Base-by-base conservation (phyloP, 2,888 invertebrate genomes). In the Cephonodes hylas region DNA sequence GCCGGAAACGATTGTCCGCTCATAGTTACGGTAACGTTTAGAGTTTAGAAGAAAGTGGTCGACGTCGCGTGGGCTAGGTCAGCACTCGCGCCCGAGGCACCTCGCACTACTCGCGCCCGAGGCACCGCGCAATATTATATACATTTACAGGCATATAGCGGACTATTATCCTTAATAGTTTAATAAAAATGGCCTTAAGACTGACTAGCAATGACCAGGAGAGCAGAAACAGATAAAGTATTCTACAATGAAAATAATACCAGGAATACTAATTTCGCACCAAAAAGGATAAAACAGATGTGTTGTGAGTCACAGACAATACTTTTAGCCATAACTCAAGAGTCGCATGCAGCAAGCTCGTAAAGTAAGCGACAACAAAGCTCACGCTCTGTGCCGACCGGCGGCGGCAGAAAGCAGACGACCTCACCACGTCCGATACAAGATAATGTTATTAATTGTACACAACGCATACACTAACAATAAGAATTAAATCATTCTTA, bases 1-100 rank as follows among this genome's bases (percentile, higher is more conserved):
- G 91, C 89, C 91, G 91, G 91, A 91, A 90, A 88, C 88, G 86
- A 84, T 83, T 81, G 84, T 84, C 86, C 88, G 89, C 84, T 89
- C 86, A 89, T 91, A 91, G 89, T 87, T 88, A 91, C 89, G 88
- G 89, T 89, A 85, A 89, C 88, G 89, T 88, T 91, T 91, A 89
- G 89, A 90, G 83, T 89, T 90, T 90, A 90, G 88, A 91, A 89
- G 91, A 91, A 90, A 92, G 91, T 89, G 84, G 75, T 85, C 77
- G 77, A 76, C 73, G 73, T 64, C 74, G 81, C 79, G 85, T 91
- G 84, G 77, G 81, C 80, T 90, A 91, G 91, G 91, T 91, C 91
- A 91, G 91, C 84, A 74, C 77, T 67, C 69, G 78, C 76, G 75
- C 44, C 22, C 44, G 44, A 18, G 13, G 25, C 68, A 22, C 42